Evolutionary conservation across 2,888 invertebrate species (phyloP).

Genomic region (Hyppa rectilinea): DNA sequence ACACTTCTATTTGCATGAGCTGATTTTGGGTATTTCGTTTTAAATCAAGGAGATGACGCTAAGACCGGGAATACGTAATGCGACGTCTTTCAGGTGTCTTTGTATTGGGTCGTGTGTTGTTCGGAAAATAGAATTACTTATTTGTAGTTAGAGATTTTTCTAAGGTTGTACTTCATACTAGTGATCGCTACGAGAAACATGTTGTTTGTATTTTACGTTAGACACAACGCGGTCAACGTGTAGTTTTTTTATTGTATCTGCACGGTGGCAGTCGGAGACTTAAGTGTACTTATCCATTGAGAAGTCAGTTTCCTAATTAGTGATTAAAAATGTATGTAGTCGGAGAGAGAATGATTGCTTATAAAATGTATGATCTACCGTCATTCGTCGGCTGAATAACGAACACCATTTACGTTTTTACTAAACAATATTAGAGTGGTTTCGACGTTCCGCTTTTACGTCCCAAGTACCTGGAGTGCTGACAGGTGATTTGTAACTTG

Average conservation of each 20-base stretch:
- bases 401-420: neutral
- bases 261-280: too few species aligned
- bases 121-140: constrained; percentile 28
- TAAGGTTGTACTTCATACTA: neutral
- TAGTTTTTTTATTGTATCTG: too few species aligned
- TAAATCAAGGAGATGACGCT: constrained; percentile 72
- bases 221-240: too few species aligned
- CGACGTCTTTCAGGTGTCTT: constrained; percentile 50
- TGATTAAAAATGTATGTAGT: neutral
- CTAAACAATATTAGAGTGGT: neutral
- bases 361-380: neutral
- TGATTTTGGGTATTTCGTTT: constrained; percentile 81
- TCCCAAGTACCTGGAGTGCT: neutral
- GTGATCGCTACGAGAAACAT: neutral
- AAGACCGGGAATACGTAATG: constrained; percentile 65
- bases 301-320: neutral
- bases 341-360: neutral
- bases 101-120: constrained; percentile 25
- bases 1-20: constrained; percentile 89
- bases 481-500: neutral
- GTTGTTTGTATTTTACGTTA: neutral
- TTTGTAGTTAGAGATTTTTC: neutral
- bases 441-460: neutral
- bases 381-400: neutral
- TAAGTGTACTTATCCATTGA: neutral